These are phyloP conservation scores for Virgularia gustaviana DNA, from an alignment of 92 coral and sea anemone species.

Conservation along the genomic window DNA sequence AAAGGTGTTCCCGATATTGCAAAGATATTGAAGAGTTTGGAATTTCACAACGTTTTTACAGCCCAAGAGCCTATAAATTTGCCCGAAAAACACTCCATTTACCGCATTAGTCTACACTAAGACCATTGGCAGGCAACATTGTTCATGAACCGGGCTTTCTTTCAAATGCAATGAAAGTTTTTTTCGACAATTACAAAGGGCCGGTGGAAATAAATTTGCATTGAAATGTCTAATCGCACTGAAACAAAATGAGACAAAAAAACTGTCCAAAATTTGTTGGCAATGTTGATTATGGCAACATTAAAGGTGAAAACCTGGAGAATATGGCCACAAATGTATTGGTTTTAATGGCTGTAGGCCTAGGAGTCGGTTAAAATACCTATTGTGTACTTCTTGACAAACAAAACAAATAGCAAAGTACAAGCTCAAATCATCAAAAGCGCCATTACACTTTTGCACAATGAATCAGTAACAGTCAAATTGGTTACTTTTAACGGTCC, in stretches of 20 bases:
- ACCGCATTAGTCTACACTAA: neutral
- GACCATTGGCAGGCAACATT: neutral
- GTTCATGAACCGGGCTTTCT: neutral
- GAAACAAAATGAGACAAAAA: neutral
- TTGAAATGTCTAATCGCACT: neutral
- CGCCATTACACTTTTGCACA: too few species aligned
- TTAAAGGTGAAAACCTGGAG: neutral
- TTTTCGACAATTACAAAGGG: neutral
- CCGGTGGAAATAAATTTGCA: neutral
- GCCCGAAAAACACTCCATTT: neutral
- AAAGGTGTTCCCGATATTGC: neutral
- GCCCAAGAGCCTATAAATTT: neutral
- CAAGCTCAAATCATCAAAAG: too few species aligned
- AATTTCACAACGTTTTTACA: conserved; percentile 1
- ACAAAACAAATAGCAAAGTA: too few species aligned
- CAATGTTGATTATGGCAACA: neutral
- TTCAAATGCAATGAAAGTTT: neutral
- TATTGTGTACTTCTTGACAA: too few species aligned
- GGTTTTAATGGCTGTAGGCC: too few species aligned
- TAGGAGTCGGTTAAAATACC: too few species aligned
- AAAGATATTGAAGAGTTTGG: neutral
- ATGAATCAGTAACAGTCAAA: too few species aligned
- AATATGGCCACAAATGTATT: neutral
- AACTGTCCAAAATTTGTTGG: neutral
- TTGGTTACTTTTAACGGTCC: too few species aligned